These are phyloP conservation scores for Sesia apiformis DNA, from an alignment of 2,888 invertebrate genomes.

Conservation along the genomic window DNA sequence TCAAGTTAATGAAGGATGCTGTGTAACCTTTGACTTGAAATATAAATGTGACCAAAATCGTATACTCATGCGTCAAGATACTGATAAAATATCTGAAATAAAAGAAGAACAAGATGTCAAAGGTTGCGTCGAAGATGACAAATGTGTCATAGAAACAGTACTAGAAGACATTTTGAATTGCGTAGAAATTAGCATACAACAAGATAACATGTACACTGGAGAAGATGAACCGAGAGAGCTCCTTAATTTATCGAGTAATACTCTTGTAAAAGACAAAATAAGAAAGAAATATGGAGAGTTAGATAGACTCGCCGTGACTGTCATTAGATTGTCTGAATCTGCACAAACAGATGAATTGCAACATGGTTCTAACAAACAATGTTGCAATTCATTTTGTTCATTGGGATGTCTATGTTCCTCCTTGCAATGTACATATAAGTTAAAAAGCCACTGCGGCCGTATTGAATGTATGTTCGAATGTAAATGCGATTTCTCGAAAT, in stretches of 20 bases:
- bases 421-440: constrained; percentile 49
- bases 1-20: constrained; percentile 27
- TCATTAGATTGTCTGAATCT: constrained; percentile 67
- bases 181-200: constrained; percentile 75
- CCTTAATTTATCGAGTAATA: constrained; percentile 7
- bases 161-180: constrained; percentile 72
- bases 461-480: constrained; percentile 75
- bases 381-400: constrained; percentile 72
- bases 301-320: constrained; percentile 77
- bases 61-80: constrained; percentile 62
- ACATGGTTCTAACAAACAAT: constrained; percentile 20
- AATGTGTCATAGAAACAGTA: constrained; percentile 34
- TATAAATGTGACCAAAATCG: constrained; percentile 74
- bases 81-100: not conserved
- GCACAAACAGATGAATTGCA: constrained; percentile 6
- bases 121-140: not conserved
- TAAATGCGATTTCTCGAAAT: constrained; percentile 49
- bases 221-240: constrained; percentile 41
- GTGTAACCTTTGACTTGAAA: constrained; percentile 71
- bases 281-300: constrained; percentile 67
- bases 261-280: constrained; percentile 36
- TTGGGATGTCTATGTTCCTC: constrained; percentile 81
- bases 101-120: constrained; percentile 1
- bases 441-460: constrained; percentile 77
- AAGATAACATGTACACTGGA: constrained; percentile 58